phyloP scores from a whole-genome alignment of 2,113 vertebrate genomes.

The Furnarius figulus region DNA sequence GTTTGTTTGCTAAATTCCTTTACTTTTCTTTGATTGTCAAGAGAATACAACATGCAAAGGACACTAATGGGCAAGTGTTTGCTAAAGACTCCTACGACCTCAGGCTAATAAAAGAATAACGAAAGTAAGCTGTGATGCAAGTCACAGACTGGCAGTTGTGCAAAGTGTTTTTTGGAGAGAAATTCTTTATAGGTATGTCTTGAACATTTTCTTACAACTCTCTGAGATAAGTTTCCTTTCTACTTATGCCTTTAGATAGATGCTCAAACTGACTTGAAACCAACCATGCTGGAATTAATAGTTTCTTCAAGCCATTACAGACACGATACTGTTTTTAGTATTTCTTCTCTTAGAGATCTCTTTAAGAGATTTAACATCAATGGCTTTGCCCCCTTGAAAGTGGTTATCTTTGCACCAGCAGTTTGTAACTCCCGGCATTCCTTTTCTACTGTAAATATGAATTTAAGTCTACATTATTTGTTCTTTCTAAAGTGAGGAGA shows the following conservation, averaged over 20 bases:
- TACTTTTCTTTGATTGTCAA: not conserved
- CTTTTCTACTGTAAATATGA: constrained; percentile 14
- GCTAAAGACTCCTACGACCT: not conserved
- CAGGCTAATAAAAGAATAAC: not conserved
- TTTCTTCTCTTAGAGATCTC: not conserved
- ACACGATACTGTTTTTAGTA: not conserved
- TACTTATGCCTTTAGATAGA: not conserved
- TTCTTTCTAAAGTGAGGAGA: not conserved
- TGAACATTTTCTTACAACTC: not conserved
- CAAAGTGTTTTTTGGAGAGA: not conserved
- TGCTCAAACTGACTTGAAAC: not conserved
- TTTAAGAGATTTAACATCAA: not conserved
- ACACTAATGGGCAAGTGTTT: not conserved
- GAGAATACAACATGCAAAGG: not conserved
- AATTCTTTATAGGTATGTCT: not conserved
- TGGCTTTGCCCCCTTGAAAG: not conserved
- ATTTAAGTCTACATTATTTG: constrained; percentile 15
- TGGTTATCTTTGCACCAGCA: not conserved
- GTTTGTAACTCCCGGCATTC: not conserved
- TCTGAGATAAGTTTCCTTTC: not conserved
- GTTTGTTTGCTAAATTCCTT: not conserved
- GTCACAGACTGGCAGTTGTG: not conserved
- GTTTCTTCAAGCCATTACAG: not conserved
- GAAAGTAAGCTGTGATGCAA: not conserved
- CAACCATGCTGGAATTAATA: not conserved